Conservation (phyloP, 2,888 invertebrate genomes). For the Lasius fuliginosus region DNA sequence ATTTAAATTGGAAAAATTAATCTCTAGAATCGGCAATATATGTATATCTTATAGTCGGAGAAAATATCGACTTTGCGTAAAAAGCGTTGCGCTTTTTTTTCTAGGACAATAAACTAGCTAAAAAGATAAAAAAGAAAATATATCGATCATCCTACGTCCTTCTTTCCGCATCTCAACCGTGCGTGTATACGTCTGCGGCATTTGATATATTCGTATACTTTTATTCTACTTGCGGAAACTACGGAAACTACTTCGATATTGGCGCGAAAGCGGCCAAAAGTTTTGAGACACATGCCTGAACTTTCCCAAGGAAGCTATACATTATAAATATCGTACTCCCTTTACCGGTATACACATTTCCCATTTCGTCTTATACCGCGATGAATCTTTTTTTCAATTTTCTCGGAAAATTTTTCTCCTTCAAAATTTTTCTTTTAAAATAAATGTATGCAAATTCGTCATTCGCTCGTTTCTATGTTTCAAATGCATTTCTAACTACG, state of each 20-base stretch:
- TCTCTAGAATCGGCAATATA: background rate
- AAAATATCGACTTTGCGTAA: background rate
- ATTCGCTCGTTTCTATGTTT: background rate
- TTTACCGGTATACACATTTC: conserved; percentile 56
- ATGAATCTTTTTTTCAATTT: conserved; percentile 30
- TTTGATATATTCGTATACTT: conserved; percentile 72
- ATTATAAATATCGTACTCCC: conserved; percentile 80
- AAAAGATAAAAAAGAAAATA: background rate
- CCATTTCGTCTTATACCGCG: conserved; percentile 9
- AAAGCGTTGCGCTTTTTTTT: background rate
- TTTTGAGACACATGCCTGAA: conserved; percentile 82
- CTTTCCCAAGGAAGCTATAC: conserved; percentile 81
- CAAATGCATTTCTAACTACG: background rate
- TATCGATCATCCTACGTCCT: background rate
- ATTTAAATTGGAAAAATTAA: background rate
- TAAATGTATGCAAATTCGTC: background rate
- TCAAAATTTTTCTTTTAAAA: background rate
- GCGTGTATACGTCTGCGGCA: conserved; percentile 31
- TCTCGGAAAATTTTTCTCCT: conserved; percentile 15
- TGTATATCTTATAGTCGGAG: background rate
- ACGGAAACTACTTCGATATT: conserved; percentile 78
- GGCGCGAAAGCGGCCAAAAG: conserved; percentile 78
- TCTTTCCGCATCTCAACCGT: conserved; percentile 49
- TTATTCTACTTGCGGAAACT: conserved; percentile 77
- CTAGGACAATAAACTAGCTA: conserved; percentile 1